Conservation (phyloP, 1,140 invertebrate genomes). For the Bradynema listronoti region DNA sequence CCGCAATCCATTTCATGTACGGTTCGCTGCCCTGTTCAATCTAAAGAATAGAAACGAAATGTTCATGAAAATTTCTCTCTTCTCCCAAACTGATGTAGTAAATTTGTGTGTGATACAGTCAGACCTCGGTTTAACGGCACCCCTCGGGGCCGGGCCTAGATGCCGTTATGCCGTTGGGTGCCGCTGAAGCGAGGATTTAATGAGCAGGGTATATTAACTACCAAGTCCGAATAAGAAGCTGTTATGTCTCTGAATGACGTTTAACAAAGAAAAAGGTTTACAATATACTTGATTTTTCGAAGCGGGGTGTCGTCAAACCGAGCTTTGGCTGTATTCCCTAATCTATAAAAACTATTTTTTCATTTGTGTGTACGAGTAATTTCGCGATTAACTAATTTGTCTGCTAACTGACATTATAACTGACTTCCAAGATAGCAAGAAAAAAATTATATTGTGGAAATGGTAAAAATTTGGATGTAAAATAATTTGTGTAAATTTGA, state of each 20-base stretch:
- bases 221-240: not conserved
- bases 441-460: not conserved
- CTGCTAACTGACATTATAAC: no score
- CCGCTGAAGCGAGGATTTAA: not conserved
- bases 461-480: constrained; percentile 7
- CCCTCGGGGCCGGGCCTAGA: not conserved
- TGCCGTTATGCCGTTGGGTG: not conserved
- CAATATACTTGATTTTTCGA: no score
- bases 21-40: constrained; percentile 27
- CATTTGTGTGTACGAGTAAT: no score
- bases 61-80: no score
- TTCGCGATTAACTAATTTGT: no score
- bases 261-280: not conserved
- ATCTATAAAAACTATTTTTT: no score
- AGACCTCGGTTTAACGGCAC: not conserved
- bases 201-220: not conserved
- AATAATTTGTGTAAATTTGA: constrained; percentile 4
- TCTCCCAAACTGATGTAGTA: constrained; percentile 17
- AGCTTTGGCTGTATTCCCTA: no score
- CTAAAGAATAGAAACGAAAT: no score
- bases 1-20: constrained; percentile 27
- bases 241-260: no score
- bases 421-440: not conserved
- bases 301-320: no score
- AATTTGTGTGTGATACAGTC: not conserved